Evolutionary conservation across 1,140 invertebrate species (phyloP), one percentile per base, ranked within the genome.

Genomic region (Penaeus chinensis): DNA sequence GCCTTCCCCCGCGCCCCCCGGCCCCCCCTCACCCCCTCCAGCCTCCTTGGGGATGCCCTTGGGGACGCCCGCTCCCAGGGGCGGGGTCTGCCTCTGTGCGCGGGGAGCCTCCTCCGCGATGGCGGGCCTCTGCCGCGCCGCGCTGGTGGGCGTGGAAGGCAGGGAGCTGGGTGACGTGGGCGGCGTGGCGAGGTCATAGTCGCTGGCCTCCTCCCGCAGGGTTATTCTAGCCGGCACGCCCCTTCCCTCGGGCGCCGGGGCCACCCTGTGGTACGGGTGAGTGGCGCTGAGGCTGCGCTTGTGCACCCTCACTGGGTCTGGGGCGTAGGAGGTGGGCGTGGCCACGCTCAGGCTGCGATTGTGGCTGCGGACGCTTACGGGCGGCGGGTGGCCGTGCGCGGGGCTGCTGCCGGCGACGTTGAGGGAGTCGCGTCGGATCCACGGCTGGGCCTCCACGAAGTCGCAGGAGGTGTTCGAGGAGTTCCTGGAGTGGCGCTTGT

Each of bases 361-460:
- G 74, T 89, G 88, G 13, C 63, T 24, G 20, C 74, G 47, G 19
- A 47, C 63, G 27, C 74, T 27, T 11, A 24, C n/a, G 24, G 76
- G 81, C 16, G 65, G 22, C 37, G 81, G 80, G 18, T 82, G 47
- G 24, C 47, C 74, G 13, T 76, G 83, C 71, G 83, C 77, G 24
- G 83, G 83, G 78, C 84, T 85, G 76, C 54, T 80, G n/a, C 87
- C 62, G 27, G 66, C 37, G 37, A 79, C 18, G 37, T 77, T 76
- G 65, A 54, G 42, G 0, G 88, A 89, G n/a, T 89, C 88, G 22
- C 83, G 78, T 16, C 78, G 82, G n/a, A 89, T 54, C 85, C 88
- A 90, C 0, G 85, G 66, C 60, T 90, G 90, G 54, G 82, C 88
- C 20, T 89, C 90, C 66, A 89, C 66, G 60, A 89, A 89, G 54